Conservation (phyloP, 2,797 vertebrate species). For the Choloepus didactylus region DNA sequence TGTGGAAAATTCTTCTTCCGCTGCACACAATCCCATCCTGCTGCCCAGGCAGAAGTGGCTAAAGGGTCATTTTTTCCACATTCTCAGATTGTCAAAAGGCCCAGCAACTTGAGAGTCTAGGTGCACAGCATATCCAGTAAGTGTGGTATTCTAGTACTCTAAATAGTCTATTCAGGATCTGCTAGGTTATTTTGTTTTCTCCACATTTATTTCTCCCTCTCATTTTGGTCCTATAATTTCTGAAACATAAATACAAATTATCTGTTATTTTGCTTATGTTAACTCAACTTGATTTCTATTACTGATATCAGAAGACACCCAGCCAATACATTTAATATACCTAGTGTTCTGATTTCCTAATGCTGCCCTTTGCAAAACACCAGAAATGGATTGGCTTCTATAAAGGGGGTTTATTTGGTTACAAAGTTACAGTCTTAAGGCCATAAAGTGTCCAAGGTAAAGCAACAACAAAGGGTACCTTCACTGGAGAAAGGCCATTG, state of each 20-base stretch:
- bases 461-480: no score
- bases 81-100: not conserved
- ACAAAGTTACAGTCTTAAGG: no score
- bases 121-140: not conserved
- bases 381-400: no score
- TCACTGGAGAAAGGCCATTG: no score
- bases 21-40: not conserved
- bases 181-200: conserved; percentile 2
- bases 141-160: not conserved
- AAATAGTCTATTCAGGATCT: conserved; percentile 18
- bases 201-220: not conserved
- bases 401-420: no score
- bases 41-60: not conserved
- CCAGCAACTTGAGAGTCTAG: not conserved
- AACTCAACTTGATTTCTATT: conserved; percentile 35
- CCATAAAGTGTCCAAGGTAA: no score
- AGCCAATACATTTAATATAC: not conserved
- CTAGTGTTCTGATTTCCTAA: no score
- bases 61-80: not conserved
- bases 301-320: not conserved
- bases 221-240: not conserved
- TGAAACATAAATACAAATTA: not conserved
- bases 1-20: not conserved
- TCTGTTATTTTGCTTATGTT: not conserved
- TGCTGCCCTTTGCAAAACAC: no score